Evolutionary conservation across 92 coral and sea anemone species (phyloP), one percentile per base, ranked within the genome.

Genomic region (Epizoanthus scotinus): DNA sequence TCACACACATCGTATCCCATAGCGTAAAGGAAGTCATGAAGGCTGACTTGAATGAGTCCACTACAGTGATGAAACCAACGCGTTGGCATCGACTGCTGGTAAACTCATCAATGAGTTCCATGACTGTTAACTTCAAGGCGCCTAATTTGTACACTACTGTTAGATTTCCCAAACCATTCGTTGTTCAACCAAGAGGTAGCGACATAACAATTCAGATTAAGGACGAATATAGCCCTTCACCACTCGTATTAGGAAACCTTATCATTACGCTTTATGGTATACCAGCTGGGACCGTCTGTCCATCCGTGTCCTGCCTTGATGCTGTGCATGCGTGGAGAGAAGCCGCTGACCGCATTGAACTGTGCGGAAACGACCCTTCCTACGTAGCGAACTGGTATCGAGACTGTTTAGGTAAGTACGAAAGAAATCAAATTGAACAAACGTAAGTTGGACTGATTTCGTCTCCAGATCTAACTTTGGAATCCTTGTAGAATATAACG

Each of bases 381-480:
- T 73, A 73, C 18, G 28, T 73, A 28, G 21, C 3, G 50, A 73
- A 56, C 65, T 73, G 79, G 79, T 73, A 73, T 53, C 28, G 28
- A 56, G 65, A 73, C 14, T 73, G 66, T 24, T 53, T 73, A 18
- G 79, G 79, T 73, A 29, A n/a, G 79, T 73, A 73, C 49, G 10
- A 42, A 12, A 12, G 8, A 42, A 4, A 42, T 6, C 12, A 42
- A 42, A 6, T 3, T 42, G 8, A 6, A 42, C 49, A 1, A 42
- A 42, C 12, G 49, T 42, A 42, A 6, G 49, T 7, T 1, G 0
- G 49, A 4, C 4, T 31, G 8, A 42, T 42, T 42, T 42, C 10
- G 36, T 31, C 36, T 31, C 36, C 1, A 31, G 36, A 31, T 31
- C 36, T 31, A 1, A 1, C 4, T 31, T 31, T 31, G 36, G 36